Evolutionary conservation across 2,888 invertebrate species (phyloP), one percentile per base, ranked within the genome.

Genomic region (Onthophagus sagittarius): DNA sequence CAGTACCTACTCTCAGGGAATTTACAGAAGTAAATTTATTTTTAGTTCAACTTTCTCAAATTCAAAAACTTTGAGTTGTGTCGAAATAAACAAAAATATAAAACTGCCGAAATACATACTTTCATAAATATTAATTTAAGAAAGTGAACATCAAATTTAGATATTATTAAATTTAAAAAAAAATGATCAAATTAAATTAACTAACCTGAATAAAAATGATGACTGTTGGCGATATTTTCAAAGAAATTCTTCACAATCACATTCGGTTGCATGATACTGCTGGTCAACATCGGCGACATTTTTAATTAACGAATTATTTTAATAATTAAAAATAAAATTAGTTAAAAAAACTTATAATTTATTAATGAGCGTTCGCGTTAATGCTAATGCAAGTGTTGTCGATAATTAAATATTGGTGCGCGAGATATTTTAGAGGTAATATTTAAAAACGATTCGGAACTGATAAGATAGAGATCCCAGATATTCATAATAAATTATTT

Each of bases 331-430:
- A 23, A n/a, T n/a, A 23, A 23, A 23, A 23, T 2, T 23, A 23
- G 23, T 71, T 65, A 71, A 72, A 67, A 31, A 62, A 69, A 15
- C 64, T 33, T 71, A 69, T 63, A 69, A 63, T 72, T 84, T 84
- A 84, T 84, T 85, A 84, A 84, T 84, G 84, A 84, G 84, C 84
- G 83, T 72, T 79, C 79, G 79, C 78, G 80, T 83, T 82, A 84
- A 83, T 82, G 82, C 70, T 82, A 83, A 83, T 83, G 81, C 81
- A 82, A 83, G 78, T 79, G 82, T 80, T 81, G 83, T 80, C 81
- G 82, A 83, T 82, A 83, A 84, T 83, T 82, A 82, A 78, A 80
- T 78, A 78, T 67, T 67, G 78, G 79, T 79, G 80, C 77, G 77
- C 78, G 79, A 80, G 81, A 79, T 81, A 82, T 79, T 80, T 75